Evolutionary conservation across 2,113 vertebrate genomes (phyloP), one percentile per base, ranked within the genome.

Genomic region (Delphinapterus leucas): DNA sequence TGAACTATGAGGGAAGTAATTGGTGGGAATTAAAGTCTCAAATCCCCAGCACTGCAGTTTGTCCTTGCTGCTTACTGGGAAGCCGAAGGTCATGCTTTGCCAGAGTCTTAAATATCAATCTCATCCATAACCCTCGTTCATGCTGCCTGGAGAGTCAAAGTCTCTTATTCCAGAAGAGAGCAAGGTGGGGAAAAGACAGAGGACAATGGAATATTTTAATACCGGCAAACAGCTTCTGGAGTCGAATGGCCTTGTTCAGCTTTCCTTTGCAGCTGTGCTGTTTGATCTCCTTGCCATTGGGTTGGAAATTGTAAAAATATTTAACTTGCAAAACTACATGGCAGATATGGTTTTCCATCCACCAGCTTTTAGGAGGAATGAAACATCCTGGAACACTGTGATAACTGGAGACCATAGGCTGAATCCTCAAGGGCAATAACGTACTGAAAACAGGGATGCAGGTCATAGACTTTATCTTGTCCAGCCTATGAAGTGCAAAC

Each of bases 21-120:
- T 14, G 81, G 81, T 90, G 86, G 95, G 96, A 97, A 97, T 95
- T 96, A 85, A 98, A 91, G 63, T 89, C 95, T 96, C 85, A 20
- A 74, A 89, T 96, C 95, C 85, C 11, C 5, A 76, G 89, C 5
- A 26, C 25, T 74, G 28, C 36, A 14, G 33, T 92, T 93, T 92
- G 73, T 96, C 98, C 10, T 91, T 93, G 70, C 1, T 53, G 36
- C 65, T 96, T 93, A 94, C 49, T 49, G 53, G 61, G 92, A 67
- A 71, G 88, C 95, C 3, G 67, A 95, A 98, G 96, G 97, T 98
- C 97, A 44, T 2, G 11, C 90, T 96, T 91, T 96, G 21, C 4
- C 67, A 53, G 93, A 76, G 95, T 97, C 96, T 96, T 93, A 98
- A 96, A 90, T 93, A 96, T 82, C 95, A 84, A 70, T 93, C 60